Conservation (phyloP, 2,113 vertebrate species). For the Axis porcinus region DNA sequence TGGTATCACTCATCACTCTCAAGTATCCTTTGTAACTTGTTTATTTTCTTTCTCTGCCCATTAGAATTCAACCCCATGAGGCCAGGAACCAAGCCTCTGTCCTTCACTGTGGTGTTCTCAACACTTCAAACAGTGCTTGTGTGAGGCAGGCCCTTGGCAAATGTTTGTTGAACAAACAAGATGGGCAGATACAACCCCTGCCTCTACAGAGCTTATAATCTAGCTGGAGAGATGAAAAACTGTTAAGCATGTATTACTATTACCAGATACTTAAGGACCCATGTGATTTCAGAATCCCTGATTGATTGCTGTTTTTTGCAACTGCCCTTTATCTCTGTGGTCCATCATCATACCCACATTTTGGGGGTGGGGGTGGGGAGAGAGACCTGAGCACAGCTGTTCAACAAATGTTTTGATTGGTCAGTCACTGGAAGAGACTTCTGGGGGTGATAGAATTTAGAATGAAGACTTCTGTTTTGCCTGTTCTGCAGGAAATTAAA, state of each 20-base stretch:
- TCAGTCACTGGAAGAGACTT: not conserved
- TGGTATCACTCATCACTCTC: not conserved
- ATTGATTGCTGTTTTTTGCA: not conserved
- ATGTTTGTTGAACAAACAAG: not conserved
- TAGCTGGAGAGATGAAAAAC: not conserved
- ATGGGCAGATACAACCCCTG: not conserved
- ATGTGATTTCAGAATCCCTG: not conserved
- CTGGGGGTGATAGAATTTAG: not conserved
- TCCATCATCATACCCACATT: not conserved
- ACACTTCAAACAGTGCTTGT: not conserved
- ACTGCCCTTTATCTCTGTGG: not conserved
- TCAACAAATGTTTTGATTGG: not conserved
- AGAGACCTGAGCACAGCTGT: not conserved
- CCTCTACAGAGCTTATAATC: not conserved
- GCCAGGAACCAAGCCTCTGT: not conserved
- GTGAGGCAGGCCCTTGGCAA: not conserved
- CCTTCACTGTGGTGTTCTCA: not conserved
- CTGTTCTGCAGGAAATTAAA: not conserved
- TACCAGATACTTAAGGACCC: not conserved
- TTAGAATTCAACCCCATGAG: not conserved
- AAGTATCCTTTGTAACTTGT: not conserved
- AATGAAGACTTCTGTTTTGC: not conserved
- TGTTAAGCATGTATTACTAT: not conserved
- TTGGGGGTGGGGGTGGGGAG: not conserved
- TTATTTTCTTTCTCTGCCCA: not conserved